These are phyloP conservation scores for Sebastiscus tertius DNA, from an alignment of 2,797 vertebrate genomes.

Conservation along the genomic window DNA sequence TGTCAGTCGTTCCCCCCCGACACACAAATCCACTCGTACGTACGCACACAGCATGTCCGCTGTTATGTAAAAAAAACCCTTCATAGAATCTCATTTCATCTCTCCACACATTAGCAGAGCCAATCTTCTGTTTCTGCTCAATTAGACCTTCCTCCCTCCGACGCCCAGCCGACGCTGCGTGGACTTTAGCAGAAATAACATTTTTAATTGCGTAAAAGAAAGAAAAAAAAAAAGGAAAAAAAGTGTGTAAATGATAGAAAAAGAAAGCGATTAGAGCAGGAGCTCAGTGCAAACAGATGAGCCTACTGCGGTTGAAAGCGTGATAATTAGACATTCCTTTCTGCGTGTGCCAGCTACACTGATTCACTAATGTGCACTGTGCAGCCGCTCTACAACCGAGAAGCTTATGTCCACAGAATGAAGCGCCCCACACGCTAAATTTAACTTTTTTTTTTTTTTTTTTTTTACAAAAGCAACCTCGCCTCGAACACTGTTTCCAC, in stretches of 20 bases:
- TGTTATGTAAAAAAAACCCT: conserved; percentile 40
- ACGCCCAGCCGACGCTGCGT: not conserved
- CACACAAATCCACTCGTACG: not conserved
- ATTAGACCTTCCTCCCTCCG: conserved; percentile 42
- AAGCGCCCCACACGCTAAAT: conserved; percentile 57
- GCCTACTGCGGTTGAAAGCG: conserved; percentile 68
- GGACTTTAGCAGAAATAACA: conserved; percentile 57
- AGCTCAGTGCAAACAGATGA: conserved; percentile 66
- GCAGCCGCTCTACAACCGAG: conserved; percentile 56
- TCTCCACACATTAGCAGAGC: conserved; percentile 29
- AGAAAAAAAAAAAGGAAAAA: conserved; percentile 44
- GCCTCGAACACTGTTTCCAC: conserved; percentile 30
- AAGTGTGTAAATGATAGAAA: conserved; percentile 63
- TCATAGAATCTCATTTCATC: conserved; percentile 24
- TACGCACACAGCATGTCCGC: not conserved
- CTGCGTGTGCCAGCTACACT: conserved; percentile 72
- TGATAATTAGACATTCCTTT: conserved; percentile 81
- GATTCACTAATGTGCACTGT: conserved; percentile 69
- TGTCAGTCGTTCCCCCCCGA: not conserved
- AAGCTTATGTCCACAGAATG: conserved; percentile 61
- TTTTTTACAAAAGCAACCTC: conserved; percentile 57
- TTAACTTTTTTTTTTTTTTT: conserved; percentile 65
- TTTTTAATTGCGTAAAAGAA: conserved; percentile 70
- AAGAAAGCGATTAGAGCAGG: conserved; percentile 72
- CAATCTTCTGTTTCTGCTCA: conserved; percentile 39